Evolutionary conservation across 1,140 invertebrate species (phyloP), one percentile per base, ranked within the genome.

Genomic region (Penaeus indicus): DNA sequence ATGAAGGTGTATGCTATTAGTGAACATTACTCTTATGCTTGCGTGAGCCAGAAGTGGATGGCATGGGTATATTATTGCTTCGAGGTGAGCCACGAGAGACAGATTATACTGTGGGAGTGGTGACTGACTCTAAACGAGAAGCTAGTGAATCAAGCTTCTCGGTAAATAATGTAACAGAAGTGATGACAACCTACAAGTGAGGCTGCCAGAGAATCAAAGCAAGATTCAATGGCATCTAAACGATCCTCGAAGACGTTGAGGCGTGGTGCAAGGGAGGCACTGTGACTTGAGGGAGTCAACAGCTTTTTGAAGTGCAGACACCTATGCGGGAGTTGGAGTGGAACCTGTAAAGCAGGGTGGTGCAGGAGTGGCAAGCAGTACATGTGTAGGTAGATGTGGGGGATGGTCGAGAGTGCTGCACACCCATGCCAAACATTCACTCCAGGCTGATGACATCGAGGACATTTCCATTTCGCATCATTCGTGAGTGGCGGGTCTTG

Each of bases 381-480:
- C n/a, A n/a, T n/a, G 27, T 38, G 81, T 27, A 8, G 60, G 60
- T 25, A 7, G 32, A 25, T 16, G n/a, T 3, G 0, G 62, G 54
- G 25, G 72, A n/a, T n/a, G n/a, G 2, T 18, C 21, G 18, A 63
- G 13, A 7, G 25, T 86, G 27, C 61, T 69, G 10, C 25, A 13
- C 84, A 86, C 13, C 61, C 54, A 78, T 75, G 81, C 75, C 62
- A 69, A n/a, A 72, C 63, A 64, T 75, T 82, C 61, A 87, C n/a
- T n/a, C n/a, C n/a, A n/a, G n/a, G n/a, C n/a, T n/a, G n/a, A n/a
- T n/a, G n/a, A n/a, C n/a, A n/a, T 64, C 27, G 47, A 54, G 27
- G 42, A 62, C 88, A 69, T 64, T 72, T 47, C 88, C 72, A 84
- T 22, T 80, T 47, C 25, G 85, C 4, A 42, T 13, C 54, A 63